A percentile compares a stretch with the other conserved stretches of the same genome.
Evolutionary conservation across 2,113 vertebrate species (phyloP).

Genomic region (Proteles cristata): DNA sequence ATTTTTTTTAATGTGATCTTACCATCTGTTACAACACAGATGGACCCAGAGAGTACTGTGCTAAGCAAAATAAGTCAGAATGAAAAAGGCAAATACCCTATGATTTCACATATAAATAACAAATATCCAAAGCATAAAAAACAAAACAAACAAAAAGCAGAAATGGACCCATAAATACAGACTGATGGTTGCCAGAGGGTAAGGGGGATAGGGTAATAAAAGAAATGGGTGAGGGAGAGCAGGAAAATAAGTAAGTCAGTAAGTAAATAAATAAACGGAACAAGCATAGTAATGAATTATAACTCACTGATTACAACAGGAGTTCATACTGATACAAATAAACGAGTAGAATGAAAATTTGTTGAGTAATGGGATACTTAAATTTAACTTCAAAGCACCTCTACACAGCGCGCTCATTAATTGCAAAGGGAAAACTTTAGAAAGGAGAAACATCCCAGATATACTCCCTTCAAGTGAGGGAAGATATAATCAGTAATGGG

Average conservation of each 20-base stretch:
- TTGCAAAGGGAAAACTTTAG: constrained; percentile 2
- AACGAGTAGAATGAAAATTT: not conserved
- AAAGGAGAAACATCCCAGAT: not conserved
- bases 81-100: not conserved
- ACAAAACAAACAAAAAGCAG: not conserved
- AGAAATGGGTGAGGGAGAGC: not conserved
- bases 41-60: not conserved
- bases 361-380: not conserved
- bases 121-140: not conserved
- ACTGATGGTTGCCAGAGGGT: not conserved
- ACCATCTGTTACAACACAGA: not conserved
- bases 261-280: not conserved
- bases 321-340: not conserved
- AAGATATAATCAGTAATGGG: not conserved
- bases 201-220: not conserved
- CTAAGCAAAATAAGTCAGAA: not conserved
- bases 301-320: not conserved
- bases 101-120: not conserved
- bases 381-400: not conserved
- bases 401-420: not conserved
- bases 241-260: not conserved
- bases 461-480: not conserved
- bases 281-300: not conserved
- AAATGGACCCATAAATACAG: not conserved
- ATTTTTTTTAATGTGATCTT: not conserved